Evolutionary conservation across 2,797 vertebrate species (phyloP).

Genomic region (Tauraco hartlaubi): DNA sequence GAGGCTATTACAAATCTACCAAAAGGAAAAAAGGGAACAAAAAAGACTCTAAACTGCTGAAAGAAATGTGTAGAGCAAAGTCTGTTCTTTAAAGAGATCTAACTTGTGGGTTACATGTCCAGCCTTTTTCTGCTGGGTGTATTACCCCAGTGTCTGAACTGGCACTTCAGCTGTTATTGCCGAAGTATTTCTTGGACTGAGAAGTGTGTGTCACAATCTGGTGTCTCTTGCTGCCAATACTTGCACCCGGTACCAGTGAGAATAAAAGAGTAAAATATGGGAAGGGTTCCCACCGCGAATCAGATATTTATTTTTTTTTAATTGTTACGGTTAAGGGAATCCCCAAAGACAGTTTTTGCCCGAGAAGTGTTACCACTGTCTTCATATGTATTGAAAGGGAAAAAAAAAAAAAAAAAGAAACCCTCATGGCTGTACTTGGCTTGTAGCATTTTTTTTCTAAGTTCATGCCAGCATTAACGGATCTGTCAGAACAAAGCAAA

Average conservation of each 20-base stretch:
- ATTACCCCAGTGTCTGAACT: constrained; percentile 8
- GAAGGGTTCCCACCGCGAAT: constrained; percentile 40
- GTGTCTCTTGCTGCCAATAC: constrained; percentile 57
- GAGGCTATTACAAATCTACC: not conserved
- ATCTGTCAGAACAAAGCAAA: constrained; percentile 75
- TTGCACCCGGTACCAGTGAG: constrained; percentile 31
- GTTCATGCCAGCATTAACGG: constrained; percentile 75
- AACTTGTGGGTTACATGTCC: constrained; percentile 34
- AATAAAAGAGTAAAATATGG: constrained; percentile 44
- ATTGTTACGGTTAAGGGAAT: constrained; percentile 62
- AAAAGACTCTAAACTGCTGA: not conserved
- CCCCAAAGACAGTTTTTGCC: constrained; percentile 49
- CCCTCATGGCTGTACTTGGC: constrained; percentile 43
- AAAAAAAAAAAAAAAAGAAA: not conserved
- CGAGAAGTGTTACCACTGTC: not conserved
- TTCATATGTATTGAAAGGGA: not conserved
- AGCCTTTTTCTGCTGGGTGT: constrained; percentile 8
- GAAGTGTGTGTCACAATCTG: constrained; percentile 67
- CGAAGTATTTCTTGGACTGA: constrained; percentile 69
- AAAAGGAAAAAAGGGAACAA: not conserved
- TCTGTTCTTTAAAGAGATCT: constrained; percentile 11
- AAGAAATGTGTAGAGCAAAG: not conserved
- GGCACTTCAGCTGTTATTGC: constrained; percentile 46
- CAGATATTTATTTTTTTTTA: constrained; percentile 39
- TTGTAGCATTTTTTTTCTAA: constrained; percentile 58